A percentile compares a stretch with the other conserved stretches of the same genome.
phyloP scores from a whole-genome alignment of 2,113 vertebrate species.

The Dasyornis broadbenti region DNA sequence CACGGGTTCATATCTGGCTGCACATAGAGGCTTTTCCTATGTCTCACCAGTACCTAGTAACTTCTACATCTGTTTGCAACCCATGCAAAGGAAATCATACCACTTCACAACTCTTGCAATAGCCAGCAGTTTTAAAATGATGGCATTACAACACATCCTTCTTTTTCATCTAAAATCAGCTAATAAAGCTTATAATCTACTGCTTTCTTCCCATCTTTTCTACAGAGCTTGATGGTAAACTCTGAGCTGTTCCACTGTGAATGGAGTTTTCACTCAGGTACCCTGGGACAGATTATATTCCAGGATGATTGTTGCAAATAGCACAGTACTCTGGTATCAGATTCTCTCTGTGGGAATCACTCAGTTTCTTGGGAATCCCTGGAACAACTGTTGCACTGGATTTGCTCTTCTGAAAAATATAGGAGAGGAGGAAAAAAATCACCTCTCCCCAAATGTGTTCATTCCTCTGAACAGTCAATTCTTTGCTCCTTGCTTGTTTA shows the following conservation, averaged over 20 bases:
- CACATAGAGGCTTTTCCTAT: neutral
- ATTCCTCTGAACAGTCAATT: neutral
- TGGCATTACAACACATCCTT: neutral
- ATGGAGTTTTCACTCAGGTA: neutral
- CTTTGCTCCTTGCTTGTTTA: neutral
- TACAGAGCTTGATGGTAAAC: neutral
- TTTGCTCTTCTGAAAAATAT: neutral
- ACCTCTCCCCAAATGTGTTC: neutral
- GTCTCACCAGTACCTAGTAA: neutral
- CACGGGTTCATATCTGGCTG: accelerated
- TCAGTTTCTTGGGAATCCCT: neutral
- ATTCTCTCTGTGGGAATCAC: neutral
- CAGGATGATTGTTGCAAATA: neutral
- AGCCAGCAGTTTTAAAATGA: neutral
- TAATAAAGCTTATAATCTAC: neutral
- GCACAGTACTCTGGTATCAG: neutral
- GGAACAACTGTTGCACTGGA: neutral
- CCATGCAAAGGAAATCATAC: neutral
- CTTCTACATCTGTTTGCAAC: neutral
- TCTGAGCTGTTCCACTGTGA: neutral
- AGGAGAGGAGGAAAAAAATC: neutral
- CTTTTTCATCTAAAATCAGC: neutral
- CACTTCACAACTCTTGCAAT: neutral
- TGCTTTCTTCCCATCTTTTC: no score
- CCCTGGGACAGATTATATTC: neutral